Conservation (phyloP, 1,140 invertebrate species). For the Acyrthosiphon pisum region DNA sequence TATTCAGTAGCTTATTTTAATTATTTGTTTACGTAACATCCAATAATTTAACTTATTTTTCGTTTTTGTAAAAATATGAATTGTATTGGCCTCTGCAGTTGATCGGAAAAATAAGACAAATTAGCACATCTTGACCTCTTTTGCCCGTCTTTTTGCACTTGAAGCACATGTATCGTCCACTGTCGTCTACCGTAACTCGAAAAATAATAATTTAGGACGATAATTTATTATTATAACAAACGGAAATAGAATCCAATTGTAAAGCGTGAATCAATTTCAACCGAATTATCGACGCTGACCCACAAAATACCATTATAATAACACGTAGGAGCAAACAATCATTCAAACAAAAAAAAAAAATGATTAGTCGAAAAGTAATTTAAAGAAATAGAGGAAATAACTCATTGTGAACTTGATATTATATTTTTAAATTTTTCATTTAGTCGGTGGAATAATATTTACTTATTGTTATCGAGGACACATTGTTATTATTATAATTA, state of each 20-base stretch:
- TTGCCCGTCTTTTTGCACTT: no score
- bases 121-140: background rate
- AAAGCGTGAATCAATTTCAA: background rate
- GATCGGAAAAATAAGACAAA: background rate
- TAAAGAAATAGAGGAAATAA: background rate
- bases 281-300: background rate
- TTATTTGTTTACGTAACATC: rapidly evolving
- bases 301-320: background rate
- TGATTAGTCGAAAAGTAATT: background rate
- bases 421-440: background rate
- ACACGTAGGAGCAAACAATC: background rate
- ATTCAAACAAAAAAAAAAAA: background rate
- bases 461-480: background rate
- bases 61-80: background rate
- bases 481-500: background rate
- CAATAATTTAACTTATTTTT: no score
- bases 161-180: no score
- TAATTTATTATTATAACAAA: background rate
- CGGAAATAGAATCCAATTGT: background rate
- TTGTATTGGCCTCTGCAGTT: no score
- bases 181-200: background rate
- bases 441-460: background rate
- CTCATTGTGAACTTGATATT: background rate
- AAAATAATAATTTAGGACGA: background rate
- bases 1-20: background rate